These are phyloP conservation scores for Tribolium castaneum DNA, from an alignment of 1,140 invertebrate genomes.

Conservation along the genomic window DNA sequence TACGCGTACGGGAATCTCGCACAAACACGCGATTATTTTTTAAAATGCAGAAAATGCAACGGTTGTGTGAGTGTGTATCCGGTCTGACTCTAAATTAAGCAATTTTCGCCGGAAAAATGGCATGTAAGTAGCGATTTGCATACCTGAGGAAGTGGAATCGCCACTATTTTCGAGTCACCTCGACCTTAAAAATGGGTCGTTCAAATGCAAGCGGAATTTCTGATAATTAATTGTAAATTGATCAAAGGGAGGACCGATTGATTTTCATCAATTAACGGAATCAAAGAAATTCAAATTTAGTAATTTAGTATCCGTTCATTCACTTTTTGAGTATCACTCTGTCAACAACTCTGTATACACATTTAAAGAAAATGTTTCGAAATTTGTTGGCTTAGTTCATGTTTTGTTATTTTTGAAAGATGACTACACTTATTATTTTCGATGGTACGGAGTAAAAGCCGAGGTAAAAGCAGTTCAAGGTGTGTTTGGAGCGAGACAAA, in stretches of 20 bases:
- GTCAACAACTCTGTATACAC: conserved; percentile 24
- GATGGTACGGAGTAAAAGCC: background rate
- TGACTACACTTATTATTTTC: conserved; percentile 26
- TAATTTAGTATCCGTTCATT: conserved; percentile 22
- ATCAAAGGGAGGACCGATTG: background rate
- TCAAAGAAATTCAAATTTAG: too few species aligned
- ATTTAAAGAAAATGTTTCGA: conserved; percentile 31
- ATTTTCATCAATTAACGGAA: background rate
- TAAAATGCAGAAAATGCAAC: background rate
- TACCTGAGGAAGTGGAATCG: too few species aligned
- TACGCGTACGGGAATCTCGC: background rate
- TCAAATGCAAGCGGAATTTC: too few species aligned
- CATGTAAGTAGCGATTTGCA: background rate
- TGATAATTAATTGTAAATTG: background rate
- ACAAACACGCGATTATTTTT: conserved; percentile 30
- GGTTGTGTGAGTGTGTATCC: background rate
- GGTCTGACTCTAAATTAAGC: background rate
- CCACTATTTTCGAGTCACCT: too few species aligned
- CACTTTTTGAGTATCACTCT: conserved; percentile 15
- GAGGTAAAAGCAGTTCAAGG: background rate
- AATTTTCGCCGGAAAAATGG: background rate
- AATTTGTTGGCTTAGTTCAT: conserved; percentile 32
- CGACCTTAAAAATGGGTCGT: too few species aligned
- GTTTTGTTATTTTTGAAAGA: conserved; percentile 30
- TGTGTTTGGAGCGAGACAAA: background rate